These are phyloP conservation scores for Seriola rivoliana DNA, from an alignment of 2,113 vertebrate genomes.

Conservation along the genomic window DNA sequence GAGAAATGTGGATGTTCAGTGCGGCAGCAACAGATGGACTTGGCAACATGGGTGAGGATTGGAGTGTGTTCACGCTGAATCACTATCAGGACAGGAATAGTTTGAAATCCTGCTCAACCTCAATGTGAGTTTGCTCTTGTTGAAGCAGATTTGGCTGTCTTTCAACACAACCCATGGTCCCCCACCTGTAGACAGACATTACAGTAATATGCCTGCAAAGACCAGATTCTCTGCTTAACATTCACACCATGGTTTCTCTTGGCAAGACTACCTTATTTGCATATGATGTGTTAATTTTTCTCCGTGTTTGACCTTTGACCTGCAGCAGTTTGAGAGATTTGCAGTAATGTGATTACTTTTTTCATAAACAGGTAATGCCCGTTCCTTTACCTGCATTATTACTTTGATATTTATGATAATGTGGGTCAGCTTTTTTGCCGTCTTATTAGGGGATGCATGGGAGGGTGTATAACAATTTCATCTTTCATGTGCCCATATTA, in stretches of 20 bases:
- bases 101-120: conserved; percentile 59
- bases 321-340: background rate
- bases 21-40: conserved; percentile 71
- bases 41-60: conserved; percentile 20
- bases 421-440: no score
- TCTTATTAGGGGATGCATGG: no score
- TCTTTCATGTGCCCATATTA: background rate
- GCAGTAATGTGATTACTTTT: no score
- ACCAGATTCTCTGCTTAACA: no score
- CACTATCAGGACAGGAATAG: conserved; percentile 62
- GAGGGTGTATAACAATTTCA: no score
- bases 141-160: conserved; percentile 30
- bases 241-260: background rate
- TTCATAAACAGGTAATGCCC: no score
- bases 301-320: conserved; percentile 34
- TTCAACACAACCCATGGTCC: background rate
- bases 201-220: background rate
- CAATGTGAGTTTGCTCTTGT: conserved; percentile 43
- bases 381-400: no score
- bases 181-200: background rate
- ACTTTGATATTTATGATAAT: background rate
- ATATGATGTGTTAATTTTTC: conserved; percentile 3
- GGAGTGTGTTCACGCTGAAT: conserved; percentile 37
- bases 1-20: conserved; percentile 32
- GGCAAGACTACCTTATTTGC: conserved; percentile 10